phyloP scores from a whole-genome alignment of 2,888 invertebrate species.

The Tineola bisselliella region DNA sequence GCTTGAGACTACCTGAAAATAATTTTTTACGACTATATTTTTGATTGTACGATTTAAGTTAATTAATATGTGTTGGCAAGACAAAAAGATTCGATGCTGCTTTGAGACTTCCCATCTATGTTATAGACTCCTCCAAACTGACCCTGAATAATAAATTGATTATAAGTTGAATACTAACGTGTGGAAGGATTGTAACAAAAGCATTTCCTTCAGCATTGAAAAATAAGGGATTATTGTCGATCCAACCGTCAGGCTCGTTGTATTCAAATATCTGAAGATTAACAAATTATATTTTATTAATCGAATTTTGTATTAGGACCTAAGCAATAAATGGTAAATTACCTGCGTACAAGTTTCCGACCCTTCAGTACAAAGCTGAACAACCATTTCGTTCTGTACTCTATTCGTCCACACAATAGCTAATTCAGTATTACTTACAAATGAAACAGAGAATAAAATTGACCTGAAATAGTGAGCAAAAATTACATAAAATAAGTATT shows the following conservation, averaged over 20 bases:
- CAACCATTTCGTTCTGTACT: conserved; percentile 75
- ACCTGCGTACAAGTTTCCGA: conserved; percentile 35
- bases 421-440: conserved; percentile 76
- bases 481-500: too few relatives aligned
- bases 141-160: too few relatives aligned
- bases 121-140: too few relatives aligned
- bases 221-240: conserved; percentile 78
- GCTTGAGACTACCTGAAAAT: neutral
- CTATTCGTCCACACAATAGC: conserved; percentile 90
- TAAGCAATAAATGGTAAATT: too few relatives aligned
- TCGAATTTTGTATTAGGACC: too few relatives aligned
- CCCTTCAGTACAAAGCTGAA: conserved; percentile 69
- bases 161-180: too few relatives aligned
- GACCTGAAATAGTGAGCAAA: conserved; percentile 62
- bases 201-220: conserved; percentile 75
- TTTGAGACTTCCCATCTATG: too few relatives aligned
- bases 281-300: too few relatives aligned
- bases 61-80: too few relatives aligned
- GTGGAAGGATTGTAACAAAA: conserved; percentile 79
- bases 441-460: conserved; percentile 76
- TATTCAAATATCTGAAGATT: conserved; percentile 56
- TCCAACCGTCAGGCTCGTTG: conserved; percentile 74
- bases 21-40: neutral
- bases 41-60: too few relatives aligned
- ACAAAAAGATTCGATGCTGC: too few relatives aligned